Evolutionary conservation across 2,797 vertebrate species (phyloP).

Genomic region (Xerus rutilus): DNA sequence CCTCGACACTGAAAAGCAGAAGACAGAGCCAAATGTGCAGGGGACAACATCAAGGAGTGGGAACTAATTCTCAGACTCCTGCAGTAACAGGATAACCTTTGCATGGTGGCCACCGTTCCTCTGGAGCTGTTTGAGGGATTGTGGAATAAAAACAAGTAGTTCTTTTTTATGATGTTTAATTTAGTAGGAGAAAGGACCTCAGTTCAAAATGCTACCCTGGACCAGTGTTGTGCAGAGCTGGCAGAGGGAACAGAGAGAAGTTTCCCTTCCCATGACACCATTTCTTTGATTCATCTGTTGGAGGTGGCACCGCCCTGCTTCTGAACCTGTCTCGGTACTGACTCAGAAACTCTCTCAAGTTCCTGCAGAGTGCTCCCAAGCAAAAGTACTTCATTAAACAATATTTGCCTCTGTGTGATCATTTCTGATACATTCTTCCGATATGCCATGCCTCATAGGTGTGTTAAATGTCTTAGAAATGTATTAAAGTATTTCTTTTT

Average conservation of each 20-base stretch:
- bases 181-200: slow-evolving; percentile 41
- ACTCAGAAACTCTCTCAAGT: neutral
- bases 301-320: neutral
- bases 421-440: slow-evolving; percentile 37
- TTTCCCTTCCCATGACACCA: neutral
- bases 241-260: neutral
- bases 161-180: slow-evolving; percentile 74
- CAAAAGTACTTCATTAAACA: slow-evolving; percentile 67
- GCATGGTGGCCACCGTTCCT: no score
- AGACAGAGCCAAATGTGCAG: neutral
- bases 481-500: slow-evolving; percentile 64
- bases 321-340: neutral
- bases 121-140: neutral
- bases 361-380: slow-evolving; percentile 43
- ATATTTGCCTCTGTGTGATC: slow-evolving; percentile 65
- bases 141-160: neutral
- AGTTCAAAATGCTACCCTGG: slow-evolving; percentile 12
- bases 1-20: neutral
- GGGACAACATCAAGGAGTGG: neutral
- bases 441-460: neutral
- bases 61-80: neutral
- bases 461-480: slow-evolving; percentile 48
- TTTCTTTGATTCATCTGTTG: slow-evolving; percentile 55
- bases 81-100: neutral
- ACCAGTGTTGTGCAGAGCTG: neutral